These are phyloP conservation scores for Sebastes umbrosus DNA, from an alignment of 2,797 vertebrate genomes.

Conservation along the genomic window DNA sequence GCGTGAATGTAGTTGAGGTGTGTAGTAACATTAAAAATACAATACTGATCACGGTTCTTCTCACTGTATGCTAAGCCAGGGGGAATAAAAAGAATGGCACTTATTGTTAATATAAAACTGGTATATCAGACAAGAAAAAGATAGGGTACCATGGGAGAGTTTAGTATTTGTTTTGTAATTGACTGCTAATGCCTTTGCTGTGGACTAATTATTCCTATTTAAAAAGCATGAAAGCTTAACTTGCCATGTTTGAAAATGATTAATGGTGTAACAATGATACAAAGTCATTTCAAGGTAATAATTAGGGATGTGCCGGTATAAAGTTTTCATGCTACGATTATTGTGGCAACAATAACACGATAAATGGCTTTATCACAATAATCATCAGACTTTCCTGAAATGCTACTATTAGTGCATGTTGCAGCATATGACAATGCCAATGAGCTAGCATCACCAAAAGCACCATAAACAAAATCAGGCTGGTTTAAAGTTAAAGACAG, in stretches of 20 bases:
- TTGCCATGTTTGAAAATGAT: not conserved
- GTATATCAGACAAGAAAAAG: not conserved
- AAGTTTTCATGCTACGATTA: not conserved
- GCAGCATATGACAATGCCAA: not conserved
- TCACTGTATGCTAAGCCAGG: not conserved
- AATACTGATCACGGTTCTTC: not conserved
- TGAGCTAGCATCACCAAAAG: not conserved
- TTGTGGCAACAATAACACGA: not conserved
- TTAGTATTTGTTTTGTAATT: not conserved
- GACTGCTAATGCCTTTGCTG: not conserved
- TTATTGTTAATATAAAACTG: not conserved
- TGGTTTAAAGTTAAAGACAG: not conserved
- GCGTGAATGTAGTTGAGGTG: not conserved
- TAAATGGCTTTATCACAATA: not conserved
- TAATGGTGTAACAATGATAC: not conserved
- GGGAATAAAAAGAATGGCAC: not conserved
- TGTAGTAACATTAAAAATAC: not conserved
- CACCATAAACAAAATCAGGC: not conserved
- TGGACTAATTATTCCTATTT: not conserved
- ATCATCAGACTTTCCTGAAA: not conserved
- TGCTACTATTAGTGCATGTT: not conserved
- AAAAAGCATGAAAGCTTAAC: not conserved
- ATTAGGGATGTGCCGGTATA: not conserved
- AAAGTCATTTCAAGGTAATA: not conserved
- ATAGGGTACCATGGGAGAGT: accelerated